Percentiles rank a stretch among this genome's conserved stretches.
These are phyloP conservation scores for Paraplagusia blochii DNA, from an alignment of 2,113 vertebrate genomes.

Conservation along the genomic window DNA sequence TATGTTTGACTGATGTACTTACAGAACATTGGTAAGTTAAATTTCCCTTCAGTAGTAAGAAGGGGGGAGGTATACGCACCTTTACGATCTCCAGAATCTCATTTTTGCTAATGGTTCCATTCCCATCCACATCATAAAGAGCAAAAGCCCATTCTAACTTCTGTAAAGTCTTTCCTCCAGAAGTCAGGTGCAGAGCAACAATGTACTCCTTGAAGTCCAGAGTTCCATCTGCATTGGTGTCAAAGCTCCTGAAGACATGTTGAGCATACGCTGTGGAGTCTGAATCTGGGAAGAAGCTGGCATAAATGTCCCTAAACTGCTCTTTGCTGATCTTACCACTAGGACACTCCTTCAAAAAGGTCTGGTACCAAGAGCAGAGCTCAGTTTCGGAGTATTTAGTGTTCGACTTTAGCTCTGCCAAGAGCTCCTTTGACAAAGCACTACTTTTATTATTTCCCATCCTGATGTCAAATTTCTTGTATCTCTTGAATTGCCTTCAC, in stretches of 20 bases:
- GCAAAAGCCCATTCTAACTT: constrained; percentile 84
- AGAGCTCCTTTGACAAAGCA: constrained; percentile 78
- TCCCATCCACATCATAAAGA: constrained; percentile 83
- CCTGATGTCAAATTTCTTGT: not conserved
- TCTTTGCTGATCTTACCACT: constrained; percentile 75
- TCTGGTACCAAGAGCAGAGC: constrained; percentile 79
- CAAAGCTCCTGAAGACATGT: constrained; percentile 83
- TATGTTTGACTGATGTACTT: too few species aligned
- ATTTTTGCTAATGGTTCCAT: constrained; percentile 81
- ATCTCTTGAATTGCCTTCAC: not conserved
- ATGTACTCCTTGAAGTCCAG: constrained; percentile 86
- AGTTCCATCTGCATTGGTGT: constrained; percentile 80
- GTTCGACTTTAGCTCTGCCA: constrained; percentile 81
- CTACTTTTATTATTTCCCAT: constrained; percentile 83
- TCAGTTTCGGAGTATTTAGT: constrained; percentile 78
- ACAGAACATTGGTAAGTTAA: too few species aligned
- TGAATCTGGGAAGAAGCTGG: constrained; percentile 80
- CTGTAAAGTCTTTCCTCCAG: constrained; percentile 78
- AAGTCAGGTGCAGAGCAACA: constrained; percentile 82
- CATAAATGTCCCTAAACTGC: constrained; percentile 82
- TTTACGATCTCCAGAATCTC: constrained; percentile 80
- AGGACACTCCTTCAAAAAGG: constrained; percentile 82
- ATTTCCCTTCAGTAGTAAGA: not conserved
- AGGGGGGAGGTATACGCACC: constrained; percentile 46
- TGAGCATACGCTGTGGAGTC: constrained; percentile 77